Evolutionary conservation across 2,113 vertebrate species (phyloP), one percentile per base, ranked within the genome.

Genomic region (Rutilus rutilus): DNA sequence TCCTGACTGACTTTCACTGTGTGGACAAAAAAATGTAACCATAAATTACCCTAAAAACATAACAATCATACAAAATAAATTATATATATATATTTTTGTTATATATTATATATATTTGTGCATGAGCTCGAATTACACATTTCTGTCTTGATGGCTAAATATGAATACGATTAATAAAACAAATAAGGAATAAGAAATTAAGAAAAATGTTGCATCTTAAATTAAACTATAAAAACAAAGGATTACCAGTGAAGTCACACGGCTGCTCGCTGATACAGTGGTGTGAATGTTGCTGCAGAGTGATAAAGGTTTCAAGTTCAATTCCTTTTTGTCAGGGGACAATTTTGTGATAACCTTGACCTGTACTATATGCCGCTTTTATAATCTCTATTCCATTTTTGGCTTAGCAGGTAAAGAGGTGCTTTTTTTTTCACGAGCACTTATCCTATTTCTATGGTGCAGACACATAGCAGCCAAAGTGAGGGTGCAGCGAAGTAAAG

Each of bases 261-360:
- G 15, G 27, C 25, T 52, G 25, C 47, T 76, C 9, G 39, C 39
- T 74, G 71, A 75, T 75, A 74, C 23, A 27, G 50, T 33, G 75
- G 17, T 52, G 75, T 21, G 50, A 54, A 77, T 54, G 75, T 54
- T 27, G 17, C 45, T 33, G 21, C 17, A 54, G 9, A 30, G 8
- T 33, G 75, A 77, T 77, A 77, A 77, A 77, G 75, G 75, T 54
- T 77, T 77, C 75, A 77, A 77, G 74, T 54, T 54, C 47, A 54
- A 77, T 47, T 77, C 50, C 75, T 25, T 77, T 77, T 75, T 77
- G 45, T 71, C 50, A 54, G 7, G 45, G 75, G 27, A 54, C 25
- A 77, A 77, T 54, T 77, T 19, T 54, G 25, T 77, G 47, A 54
- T 77, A 77, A 77, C 75, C 75, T 77, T 77, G 75, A 77, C 47